Base-by-base conservation (phyloP, 2,888 invertebrate genomes). In the Notodonta ziczac region DNA sequence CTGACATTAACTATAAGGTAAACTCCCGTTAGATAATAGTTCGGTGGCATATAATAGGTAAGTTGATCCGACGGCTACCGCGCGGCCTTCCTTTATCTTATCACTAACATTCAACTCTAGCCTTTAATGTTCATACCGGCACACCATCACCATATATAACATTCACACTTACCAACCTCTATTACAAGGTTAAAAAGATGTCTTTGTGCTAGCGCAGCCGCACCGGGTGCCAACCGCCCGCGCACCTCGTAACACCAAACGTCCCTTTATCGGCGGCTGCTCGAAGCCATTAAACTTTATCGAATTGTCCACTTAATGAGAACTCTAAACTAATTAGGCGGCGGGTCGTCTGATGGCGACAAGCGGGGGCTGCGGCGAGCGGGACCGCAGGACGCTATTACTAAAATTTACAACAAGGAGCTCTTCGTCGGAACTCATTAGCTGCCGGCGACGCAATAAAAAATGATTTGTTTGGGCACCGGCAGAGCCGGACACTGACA, bases 281-380 rank as follows among this genome's bases (percentile, higher is more conserved):
- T 72, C 64, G 70, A 70, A 75, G 60, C 80, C 82, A 81, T 84
- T 83, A 84, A 78, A 75, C 78, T 78, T 81, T 84, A 83, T 85
- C 85, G 70, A 76, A 73, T 74, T 74, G 77, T 74, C 76, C 76
- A 74, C 77, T 82, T 80, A 77, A 81, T 83, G 78, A 84, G 76
- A 74, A 80, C 73, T 79, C 74, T 69, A 73, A 81, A 84, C 85
- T 86, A 87, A 87, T 87, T 87, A 87, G 86, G 70, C 65, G 64
- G 59, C 69, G 69, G 65, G 60, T 56, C 60, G 67, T 65, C 66
- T 65, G 67, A 67, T 60, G 16, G 16, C 9, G 16, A 46, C 32
- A 24, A 42, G 56, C 13, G 56, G 50, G 51, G 4, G 51, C n/a
- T 24, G 35, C 16, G 12, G 52, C 51, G 48, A 8, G 44, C 6